A percentile compares a stretch with the other conserved stretches of the same genome.
Evolutionary conservation across 2,113 vertebrate species (phyloP).

Genomic region (Struthio camelus): DNA sequence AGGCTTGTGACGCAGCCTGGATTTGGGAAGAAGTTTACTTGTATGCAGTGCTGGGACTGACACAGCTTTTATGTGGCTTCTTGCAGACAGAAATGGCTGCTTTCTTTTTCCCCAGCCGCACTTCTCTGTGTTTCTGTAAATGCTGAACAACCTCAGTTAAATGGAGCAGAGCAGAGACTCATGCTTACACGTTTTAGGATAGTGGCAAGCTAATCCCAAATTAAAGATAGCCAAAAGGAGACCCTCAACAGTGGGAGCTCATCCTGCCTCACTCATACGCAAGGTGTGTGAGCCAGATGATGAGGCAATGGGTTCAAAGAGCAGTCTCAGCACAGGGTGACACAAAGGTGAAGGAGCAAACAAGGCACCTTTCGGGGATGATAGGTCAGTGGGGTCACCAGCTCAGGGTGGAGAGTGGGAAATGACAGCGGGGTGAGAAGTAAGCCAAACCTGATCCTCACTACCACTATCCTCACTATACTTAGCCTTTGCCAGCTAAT

Average conservation of each 20-base stretch:
- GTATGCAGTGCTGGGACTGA: no score
- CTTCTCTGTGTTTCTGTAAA: not conserved
- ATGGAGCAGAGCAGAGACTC: not conserved
- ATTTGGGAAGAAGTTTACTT: not conserved
- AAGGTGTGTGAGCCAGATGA: not conserved
- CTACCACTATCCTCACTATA: not conserved
- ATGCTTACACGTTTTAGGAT: not conserved
- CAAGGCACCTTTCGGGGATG: not conserved
- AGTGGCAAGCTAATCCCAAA: no score
- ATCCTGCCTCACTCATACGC: not conserved
- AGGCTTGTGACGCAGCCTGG: not conserved
- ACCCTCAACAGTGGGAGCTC: not conserved
- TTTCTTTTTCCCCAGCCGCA: not conserved
- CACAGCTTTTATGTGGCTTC: not conserved
- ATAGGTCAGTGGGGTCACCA: not conserved
- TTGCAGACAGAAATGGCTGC: not conserved
- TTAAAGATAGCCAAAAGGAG: not conserved
- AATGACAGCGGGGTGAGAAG: conserved; percentile 19
- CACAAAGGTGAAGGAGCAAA: not conserved
- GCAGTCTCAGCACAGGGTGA: not conserved
- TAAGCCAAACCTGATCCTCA: not conserved
- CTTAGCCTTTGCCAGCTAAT: not conserved
- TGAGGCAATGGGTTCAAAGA: not conserved
- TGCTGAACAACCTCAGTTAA: not conserved
- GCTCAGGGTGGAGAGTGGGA: not conserved